Evolutionary conservation across 2,888 invertebrate species (phyloP).

Genomic region (Melinaea marsaeus): DNA sequence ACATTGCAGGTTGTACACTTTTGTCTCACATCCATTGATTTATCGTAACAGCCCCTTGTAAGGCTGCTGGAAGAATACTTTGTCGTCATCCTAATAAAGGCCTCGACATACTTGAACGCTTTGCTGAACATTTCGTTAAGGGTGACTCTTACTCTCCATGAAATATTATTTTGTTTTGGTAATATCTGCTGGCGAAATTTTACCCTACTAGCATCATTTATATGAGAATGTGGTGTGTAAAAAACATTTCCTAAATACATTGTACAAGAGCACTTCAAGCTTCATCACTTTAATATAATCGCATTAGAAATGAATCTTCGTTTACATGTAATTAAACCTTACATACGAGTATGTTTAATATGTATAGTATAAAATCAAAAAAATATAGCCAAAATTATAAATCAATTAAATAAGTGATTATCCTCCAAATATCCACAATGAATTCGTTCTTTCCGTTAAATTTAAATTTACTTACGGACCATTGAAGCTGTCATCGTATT

Average conservation of each 20-base stretch:
- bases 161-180: constrained; percentile 3
- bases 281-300: too few species aligned
- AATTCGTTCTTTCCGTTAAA: constrained; percentile 37
- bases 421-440: constrained; percentile 14
- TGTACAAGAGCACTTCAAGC: too few species aligned
- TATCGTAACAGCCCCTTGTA: constrained; percentile 25
- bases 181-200: not conserved
- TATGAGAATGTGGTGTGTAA: too few species aligned
- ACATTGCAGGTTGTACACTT: constrained; percentile 7
- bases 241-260: too few species aligned
- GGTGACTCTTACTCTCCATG: not conserved
- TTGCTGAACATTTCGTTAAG: constrained; percentile 5
- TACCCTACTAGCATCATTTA: not conserved
- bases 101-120: constrained; percentile 6
- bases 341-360: too few species aligned
- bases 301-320: too few species aligned
- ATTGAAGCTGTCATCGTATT: constrained; percentile 67
- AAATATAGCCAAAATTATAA: not conserved
- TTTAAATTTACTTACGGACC: constrained; percentile 60
- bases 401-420: constrained; percentile 1
- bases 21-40: constrained; percentile 27
- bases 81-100: constrained; percentile 4
- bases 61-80: constrained; percentile 17
- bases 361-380: not conserved
- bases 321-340: too few species aligned